A percentile compares a stretch with the other conserved stretches of the same genome.
These are phyloP conservation scores for Urocynchramus pylzowi DNA, from an alignment of 2,113 vertebrate genomes.

Conservation along the genomic window DNA sequence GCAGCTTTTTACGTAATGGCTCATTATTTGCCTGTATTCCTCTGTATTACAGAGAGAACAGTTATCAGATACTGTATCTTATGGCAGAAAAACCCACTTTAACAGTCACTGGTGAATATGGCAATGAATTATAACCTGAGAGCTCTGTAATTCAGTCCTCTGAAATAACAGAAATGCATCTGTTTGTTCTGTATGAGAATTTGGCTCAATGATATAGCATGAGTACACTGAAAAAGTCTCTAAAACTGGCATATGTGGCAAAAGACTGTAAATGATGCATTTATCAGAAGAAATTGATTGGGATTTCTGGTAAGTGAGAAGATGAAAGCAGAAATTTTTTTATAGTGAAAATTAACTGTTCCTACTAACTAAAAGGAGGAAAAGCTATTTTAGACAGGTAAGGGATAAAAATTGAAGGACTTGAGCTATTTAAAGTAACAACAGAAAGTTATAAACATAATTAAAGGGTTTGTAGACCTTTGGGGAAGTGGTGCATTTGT, in stretches of 20 bases:
- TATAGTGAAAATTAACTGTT: not conserved
- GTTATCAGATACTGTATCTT: not conserved
- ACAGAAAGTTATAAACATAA: not conserved
- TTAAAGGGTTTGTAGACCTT: not conserved
- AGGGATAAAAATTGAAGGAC: not conserved
- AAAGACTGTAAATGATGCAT: not conserved
- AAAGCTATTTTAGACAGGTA: not conserved
- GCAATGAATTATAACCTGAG: not conserved
- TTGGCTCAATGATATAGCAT: not conserved
- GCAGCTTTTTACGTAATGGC: not conserved
- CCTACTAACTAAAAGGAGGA: not conserved
- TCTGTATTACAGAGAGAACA: not conserved
- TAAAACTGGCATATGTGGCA: not conserved
- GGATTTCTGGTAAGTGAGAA: not conserved
- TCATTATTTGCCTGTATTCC: not conserved
- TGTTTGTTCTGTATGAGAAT: not conserved
- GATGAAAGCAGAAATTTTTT: not conserved
- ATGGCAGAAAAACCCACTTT: not conserved
- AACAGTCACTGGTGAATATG: not conserved
- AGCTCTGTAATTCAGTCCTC: not conserved
- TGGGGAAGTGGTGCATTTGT: not conserved
- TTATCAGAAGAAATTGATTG: not conserved
- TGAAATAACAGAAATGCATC: not conserved
- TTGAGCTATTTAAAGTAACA: not conserved
- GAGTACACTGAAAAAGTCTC: not conserved